Conservation (phyloP, 2,797 vertebrate genomes). For the Okamejei kenojei region DNA sequence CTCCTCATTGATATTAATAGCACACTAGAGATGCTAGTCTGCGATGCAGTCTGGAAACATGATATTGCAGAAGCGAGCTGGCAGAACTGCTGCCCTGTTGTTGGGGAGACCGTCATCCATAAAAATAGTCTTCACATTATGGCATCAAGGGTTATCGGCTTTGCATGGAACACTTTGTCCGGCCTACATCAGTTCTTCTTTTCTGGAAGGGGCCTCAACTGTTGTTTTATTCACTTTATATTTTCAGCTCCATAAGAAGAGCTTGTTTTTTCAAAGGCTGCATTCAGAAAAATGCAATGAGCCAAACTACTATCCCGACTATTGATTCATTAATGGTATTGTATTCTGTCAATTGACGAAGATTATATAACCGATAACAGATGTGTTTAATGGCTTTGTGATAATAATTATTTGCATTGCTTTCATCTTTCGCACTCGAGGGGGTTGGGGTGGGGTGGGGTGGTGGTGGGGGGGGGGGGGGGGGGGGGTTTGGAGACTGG, state of each 20-base stretch:
- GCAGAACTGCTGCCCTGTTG: slow-evolving; percentile 61
- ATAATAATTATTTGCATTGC: slow-evolving; percentile 80
- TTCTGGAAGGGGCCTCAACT: background rate
- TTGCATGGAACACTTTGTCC: slow-evolving; percentile 40
- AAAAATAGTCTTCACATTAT: slow-evolving; percentile 63
- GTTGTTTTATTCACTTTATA: background rate
- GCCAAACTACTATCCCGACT: slow-evolving; percentile 29
- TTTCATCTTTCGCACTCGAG: slow-evolving; percentile 74
- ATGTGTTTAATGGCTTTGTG: slow-evolving; percentile 77
- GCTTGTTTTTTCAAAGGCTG: slow-evolving; percentile 1
- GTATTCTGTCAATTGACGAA: slow-evolving; percentile 80
- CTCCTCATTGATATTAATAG: slow-evolving; percentile 81
- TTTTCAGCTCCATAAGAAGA: slow-evolving; percentile 14
- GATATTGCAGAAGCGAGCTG: slow-evolving; percentile 59
- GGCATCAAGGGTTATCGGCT: slow-evolving; percentile 53
- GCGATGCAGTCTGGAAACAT: slow-evolving; percentile 65
- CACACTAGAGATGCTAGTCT: slow-evolving; percentile 66
- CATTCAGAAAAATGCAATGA: slow-evolving; percentile 29
- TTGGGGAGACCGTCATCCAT: slow-evolving; percentile 57
- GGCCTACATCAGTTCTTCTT: background rate
- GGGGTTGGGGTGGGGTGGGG: background rate
- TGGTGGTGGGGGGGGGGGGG: no score
- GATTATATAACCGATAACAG: slow-evolving; percentile 78
- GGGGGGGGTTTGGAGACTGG: no score
- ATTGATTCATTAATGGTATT: slow-evolving; percentile 72